Conservation (phyloP, 64 coral and sea anemone species). For the Porites australiensis region DNA sequence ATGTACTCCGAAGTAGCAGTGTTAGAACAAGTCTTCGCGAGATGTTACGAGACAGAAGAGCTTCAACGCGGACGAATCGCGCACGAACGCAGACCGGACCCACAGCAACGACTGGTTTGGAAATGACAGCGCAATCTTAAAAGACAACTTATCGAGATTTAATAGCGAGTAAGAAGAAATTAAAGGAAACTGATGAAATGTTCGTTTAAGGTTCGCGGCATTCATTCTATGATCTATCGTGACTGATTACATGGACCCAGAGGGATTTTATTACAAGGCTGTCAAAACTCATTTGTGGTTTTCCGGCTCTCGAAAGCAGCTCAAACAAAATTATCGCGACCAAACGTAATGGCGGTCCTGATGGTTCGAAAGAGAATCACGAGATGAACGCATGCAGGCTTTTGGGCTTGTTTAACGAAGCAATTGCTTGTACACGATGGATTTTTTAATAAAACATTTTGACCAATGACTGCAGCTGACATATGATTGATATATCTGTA, state of each 20-base stretch:
- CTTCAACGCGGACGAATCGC: neutral
- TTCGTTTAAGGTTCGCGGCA: neutral
- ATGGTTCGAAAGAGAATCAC: no score
- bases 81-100: neutral
- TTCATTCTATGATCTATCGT: neutral
- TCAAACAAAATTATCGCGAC: neutral
- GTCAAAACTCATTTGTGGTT: no score
- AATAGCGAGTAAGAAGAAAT: neutral
- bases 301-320: neutral
- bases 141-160: neutral
- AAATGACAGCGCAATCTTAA: neutral
- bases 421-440: no score
- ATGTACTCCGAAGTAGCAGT: conserved; percentile 70
- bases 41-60: neutral
- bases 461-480: no score
- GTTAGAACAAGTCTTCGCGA: conserved; percentile 61
- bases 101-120: neutral
- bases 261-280: neutral
- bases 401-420: no score
- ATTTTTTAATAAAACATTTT: no score
- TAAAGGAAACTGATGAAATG: neutral
- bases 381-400: no score
- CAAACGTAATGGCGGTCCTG: no score
- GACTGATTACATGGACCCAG: neutral
- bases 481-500: no score